phyloP scores from a whole-genome alignment of 30 jellyfish, hydroid and myxozoan genomes.

The Aurelia coerulea region DNA sequence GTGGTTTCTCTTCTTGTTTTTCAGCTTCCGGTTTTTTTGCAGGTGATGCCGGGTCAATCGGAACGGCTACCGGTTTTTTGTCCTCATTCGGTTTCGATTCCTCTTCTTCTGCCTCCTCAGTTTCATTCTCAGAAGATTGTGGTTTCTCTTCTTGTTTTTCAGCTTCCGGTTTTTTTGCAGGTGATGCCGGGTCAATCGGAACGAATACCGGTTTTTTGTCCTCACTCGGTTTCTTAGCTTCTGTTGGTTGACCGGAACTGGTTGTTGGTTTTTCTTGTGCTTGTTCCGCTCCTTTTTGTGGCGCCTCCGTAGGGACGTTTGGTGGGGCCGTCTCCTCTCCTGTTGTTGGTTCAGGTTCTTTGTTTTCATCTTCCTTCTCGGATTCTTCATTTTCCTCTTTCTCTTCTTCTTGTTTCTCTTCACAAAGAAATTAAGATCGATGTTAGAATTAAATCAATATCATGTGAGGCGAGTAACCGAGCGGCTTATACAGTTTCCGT shows the following conservation, averaged over 20 bases:
- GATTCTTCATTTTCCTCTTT: constrained; percentile 23
- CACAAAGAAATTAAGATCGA: too few species aligned
- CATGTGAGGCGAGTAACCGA: too few species aligned
- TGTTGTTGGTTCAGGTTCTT: constrained; percentile 10
- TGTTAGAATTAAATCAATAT: too few species aligned
- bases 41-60: too few species aligned
- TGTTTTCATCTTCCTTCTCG: constrained; percentile 14
- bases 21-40: too few species aligned
- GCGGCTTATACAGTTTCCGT: too few species aligned
- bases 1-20: too few species aligned
- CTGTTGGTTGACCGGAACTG: constrained; percentile 5
- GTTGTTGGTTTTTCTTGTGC: constrained; percentile 17
- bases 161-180: constrained; percentile 18
- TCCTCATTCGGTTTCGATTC: background rate
- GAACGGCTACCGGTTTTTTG: constrained; percentile 14
- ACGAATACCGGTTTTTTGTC: background rate
- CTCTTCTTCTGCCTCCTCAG: constrained; percentile 3
- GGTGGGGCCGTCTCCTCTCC: constrained; percentile 56
- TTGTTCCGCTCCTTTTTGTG: constrained; percentile 33
- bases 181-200: constrained; percentile 10
- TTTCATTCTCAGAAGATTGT: background rate
- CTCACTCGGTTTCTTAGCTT: background rate
- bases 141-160: background rate
- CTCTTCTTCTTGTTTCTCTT: constrained; percentile 33
- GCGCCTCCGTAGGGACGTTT: constrained; percentile 41